Percentiles rank a stretch among this genome's conserved stretches.
These are phyloP conservation scores for Baryphthengus martii DNA, from an alignment of 2,113 vertebrate genomes.

Conservation along the genomic window DNA sequence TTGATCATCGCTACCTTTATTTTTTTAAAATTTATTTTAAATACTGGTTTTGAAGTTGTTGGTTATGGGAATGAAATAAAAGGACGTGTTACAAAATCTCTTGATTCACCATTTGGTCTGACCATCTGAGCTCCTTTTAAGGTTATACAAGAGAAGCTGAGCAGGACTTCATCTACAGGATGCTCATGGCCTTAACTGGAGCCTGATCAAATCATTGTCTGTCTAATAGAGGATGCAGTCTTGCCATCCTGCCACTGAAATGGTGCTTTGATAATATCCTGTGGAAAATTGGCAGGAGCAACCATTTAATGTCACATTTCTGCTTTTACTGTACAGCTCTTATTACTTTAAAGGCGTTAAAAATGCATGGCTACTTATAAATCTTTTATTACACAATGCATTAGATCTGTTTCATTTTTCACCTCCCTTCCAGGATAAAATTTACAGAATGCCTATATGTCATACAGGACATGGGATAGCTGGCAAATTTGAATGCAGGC, in stretches of 20 bases:
- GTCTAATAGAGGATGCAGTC: neutral
- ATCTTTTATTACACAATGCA: neutral
- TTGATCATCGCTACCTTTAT: neutral
- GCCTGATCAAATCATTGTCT: neutral
- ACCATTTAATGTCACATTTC: conserved; percentile 18
- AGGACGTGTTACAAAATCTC: neutral
- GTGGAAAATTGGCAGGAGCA: neutral
- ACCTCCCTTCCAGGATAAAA: neutral
- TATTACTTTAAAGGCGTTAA: conserved; percentile 26
- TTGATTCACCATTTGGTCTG: neutral
- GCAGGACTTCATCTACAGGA: neutral
- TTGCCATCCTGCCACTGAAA: neutral
- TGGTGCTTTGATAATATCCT: neutral
- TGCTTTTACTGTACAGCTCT: neutral
- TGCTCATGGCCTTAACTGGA: neutral
- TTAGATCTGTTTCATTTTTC: neutral
- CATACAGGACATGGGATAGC: neutral
- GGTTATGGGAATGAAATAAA: neutral
- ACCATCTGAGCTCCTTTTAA: neutral
- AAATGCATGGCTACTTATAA: conserved; percentile 25
- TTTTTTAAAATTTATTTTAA: neutral
- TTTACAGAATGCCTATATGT: neutral
- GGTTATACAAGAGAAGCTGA: neutral
- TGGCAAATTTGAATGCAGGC: neutral
- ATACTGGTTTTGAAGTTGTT: neutral